Conservation (phyloP, 2,888 invertebrate species). For the Chrysolina americana region DNA sequence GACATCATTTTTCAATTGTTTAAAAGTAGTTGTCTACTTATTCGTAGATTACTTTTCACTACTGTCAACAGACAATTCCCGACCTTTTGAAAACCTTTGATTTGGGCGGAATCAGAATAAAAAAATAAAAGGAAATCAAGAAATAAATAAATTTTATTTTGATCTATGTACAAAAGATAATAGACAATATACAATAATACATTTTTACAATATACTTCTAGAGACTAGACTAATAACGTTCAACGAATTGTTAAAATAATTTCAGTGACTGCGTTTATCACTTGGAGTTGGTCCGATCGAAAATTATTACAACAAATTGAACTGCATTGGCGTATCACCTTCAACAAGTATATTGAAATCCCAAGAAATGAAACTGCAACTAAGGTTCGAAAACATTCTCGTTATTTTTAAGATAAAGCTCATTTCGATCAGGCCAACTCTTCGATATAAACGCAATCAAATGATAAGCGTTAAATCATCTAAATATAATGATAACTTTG, state of each 20-base stretch:
- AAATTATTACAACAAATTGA: not conserved
- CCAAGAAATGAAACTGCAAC: no score
- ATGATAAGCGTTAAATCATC: constrained; percentile 26
- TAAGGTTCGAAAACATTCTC: no score
- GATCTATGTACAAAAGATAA: constrained; percentile 24
- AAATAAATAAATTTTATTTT: constrained; percentile 35
- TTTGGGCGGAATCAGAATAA: no score
- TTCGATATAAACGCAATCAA: not conserved
- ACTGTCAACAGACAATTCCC: no score
- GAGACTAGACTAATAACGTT: constrained; percentile 38
- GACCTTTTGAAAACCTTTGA: no score
- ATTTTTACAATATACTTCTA: constrained; percentile 17
- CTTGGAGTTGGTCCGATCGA: not conserved
- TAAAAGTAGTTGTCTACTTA: no score
- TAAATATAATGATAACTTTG: constrained; percentile 46
- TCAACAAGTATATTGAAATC: not conserved
- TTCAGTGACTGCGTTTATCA: not conserved
- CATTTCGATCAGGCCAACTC: constrained; percentile 7
- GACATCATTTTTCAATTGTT: no score
- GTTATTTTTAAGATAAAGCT: no score
- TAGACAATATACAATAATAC: constrained; percentile 10
- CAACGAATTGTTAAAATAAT: constrained; percentile 13
- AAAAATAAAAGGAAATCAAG: not conserved
- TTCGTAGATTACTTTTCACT: no score
- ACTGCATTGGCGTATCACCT: not conserved